These are phyloP conservation scores for Phrixothrix hirtus DNA, from an alignment of 2,888 invertebrate species.

Conservation along the genomic window DNA sequence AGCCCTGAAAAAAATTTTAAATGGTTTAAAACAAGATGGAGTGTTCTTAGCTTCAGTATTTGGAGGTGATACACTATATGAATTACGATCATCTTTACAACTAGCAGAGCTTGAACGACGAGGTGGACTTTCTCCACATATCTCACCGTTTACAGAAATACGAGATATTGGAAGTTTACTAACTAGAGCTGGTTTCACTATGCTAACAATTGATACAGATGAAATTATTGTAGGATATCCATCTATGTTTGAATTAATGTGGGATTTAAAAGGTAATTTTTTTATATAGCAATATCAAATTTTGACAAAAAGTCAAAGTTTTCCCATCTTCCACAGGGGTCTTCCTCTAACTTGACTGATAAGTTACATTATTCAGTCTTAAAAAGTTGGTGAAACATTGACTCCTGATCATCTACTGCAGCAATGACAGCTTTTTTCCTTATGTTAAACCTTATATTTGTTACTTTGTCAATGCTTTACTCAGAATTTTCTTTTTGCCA, in stretches of 20 bases:
- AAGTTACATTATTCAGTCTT: too few species aligned
- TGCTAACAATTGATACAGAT: conserved; percentile 94
- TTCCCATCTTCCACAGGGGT: too few species aligned
- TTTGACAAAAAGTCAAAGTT: too few species aligned
- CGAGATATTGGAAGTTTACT: conserved; percentile 88
- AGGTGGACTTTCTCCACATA: conserved; percentile 87
- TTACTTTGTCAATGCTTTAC: too few species aligned
- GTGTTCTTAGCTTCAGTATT: conserved; percentile 92
- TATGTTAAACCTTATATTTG: too few species aligned
- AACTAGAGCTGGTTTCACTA: conserved; percentile 82
- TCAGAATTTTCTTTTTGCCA: too few species aligned
- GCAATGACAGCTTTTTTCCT: too few species aligned
- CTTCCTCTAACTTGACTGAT: too few species aligned
- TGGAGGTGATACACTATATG: conserved; percentile 93
- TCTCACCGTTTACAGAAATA: conserved; percentile 88
- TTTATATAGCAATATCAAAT: neutral
- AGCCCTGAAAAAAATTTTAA: conserved; percentile 70
- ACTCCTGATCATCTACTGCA: too few species aligned
- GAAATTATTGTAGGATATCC: conserved; percentile 90
- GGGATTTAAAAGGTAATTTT: conserved; percentile 77
- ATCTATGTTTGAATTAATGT: conserved; percentile 89
- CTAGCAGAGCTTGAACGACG: conserved; percentile 89
- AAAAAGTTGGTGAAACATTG: too few species aligned
- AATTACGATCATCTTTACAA: conserved; percentile 87
- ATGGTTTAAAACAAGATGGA: conserved; percentile 83